Evolutionary conservation across 2,888 invertebrate genomes (phyloP).

Genomic region (Physocephala rufipes): DNA sequence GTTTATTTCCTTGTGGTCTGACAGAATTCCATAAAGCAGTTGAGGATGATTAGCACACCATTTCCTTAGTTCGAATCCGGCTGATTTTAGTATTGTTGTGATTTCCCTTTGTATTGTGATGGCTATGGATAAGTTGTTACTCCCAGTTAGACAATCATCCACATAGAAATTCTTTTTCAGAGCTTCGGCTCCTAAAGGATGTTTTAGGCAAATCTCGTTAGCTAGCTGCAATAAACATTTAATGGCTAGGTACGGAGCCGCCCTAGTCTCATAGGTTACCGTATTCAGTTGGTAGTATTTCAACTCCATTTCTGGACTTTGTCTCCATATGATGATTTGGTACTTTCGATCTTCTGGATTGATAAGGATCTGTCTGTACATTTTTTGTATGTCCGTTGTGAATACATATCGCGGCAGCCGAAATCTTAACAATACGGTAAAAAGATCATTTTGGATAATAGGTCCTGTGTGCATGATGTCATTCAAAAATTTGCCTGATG

Average conservation of each 20-base stretch:
- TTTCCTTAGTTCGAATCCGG: conserved; percentile 3
- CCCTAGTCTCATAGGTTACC: neutral
- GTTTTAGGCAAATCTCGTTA: neutral
- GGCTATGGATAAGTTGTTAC: neutral
- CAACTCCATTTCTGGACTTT: neutral
- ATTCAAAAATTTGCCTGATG: neutral
- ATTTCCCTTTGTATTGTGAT: neutral
- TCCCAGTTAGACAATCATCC: conserved; percentile 4
- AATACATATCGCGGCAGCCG: conserved; percentile 21
- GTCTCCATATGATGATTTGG: conserved; percentile 1
- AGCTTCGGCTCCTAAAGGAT: neutral
- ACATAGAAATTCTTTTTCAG: conserved; percentile 17
- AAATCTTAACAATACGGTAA: conserved; percentile 24
- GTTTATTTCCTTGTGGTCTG: neutral
- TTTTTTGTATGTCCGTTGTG: conserved; percentile 22
- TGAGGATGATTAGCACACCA: conserved; percentile 12
- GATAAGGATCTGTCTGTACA: conserved; percentile 19
- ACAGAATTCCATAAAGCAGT: neutral
- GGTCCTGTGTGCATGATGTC: conserved; percentile 8
- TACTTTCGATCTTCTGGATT: neutral
- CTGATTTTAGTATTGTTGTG: neutral
- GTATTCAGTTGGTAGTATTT: conserved; percentile 8
- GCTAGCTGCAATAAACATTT: neutral
- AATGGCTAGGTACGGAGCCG: neutral
- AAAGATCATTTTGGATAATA: conserved; percentile 4